Evolutionary conservation across 2,888 invertebrate genomes (phyloP), one percentile per base, ranked within the genome.

Genomic region (Heliconius cydno): DNA sequence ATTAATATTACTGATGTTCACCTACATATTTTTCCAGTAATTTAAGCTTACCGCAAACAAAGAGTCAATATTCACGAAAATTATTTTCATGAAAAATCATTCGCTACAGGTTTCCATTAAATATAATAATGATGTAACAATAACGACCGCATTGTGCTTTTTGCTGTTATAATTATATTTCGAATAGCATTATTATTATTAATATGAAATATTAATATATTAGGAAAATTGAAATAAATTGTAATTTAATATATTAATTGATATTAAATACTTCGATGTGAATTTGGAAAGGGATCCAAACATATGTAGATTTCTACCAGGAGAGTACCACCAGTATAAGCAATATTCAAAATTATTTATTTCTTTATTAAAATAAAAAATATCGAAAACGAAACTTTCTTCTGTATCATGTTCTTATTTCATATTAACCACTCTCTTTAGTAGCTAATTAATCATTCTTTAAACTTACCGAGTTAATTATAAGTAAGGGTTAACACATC

Each of bases 11-110:
- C 52, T 38, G 52, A 34, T 72, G 65, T 78, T 78, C 65, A 52
- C 25, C 25, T 78, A 66, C 77, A 82, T 80, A 80, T 76, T 79
- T 80, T 82, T 77, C 73, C 72, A 74, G 76, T 66, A 76, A 81
- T 78, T 78, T 70, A 72, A 82, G 65, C 74, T 79, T 22, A 78
- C 80, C 70, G 68, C 77, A 34, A 81, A 79, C 73, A 80, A 82
- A 82, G 72, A 73, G 73, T 78, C 70, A 71, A 80, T 71, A 75
- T 79, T 78, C 74, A 79, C 74, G 74, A 75, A 77, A 78, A 78
- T 75, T 60, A 77, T 82, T 75, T 72, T 15, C 52, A 71, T 74
- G 78, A 71, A 78, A 80, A 78, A 80, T 78, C 65, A 81, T 80
- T 78, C 66, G 34, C 57, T 77, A 73, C 57, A 66, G 57, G 60